Conservation (phyloP, 2,888 invertebrate species). For the Leucophenga montana region DNA sequence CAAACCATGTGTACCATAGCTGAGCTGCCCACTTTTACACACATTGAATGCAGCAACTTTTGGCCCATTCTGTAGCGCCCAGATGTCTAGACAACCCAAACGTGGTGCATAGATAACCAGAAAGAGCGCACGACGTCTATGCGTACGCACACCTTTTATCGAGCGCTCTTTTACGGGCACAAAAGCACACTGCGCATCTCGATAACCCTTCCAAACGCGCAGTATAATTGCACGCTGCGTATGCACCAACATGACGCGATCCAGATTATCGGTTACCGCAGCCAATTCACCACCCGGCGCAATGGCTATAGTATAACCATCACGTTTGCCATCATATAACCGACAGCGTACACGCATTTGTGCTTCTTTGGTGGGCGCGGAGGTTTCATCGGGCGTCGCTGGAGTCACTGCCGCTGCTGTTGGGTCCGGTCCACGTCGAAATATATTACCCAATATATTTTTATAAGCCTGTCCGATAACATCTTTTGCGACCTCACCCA, state of each 20-base stretch:
- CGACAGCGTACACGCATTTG: constrained; percentile 86
- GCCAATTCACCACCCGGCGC: constrained; percentile 84
- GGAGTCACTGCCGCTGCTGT: constrained; percentile 49
- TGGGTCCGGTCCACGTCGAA: constrained; percentile 71
- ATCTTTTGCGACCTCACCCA: constrained; percentile 94
- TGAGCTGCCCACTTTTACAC: constrained; percentile 85
- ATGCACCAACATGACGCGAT: constrained; percentile 91
- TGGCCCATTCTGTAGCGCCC: constrained; percentile 91
- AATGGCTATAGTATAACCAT: constrained; percentile 82
- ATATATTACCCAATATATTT: constrained; percentile 85
- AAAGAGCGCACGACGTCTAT: constrained; percentile 79
- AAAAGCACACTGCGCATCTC: constrained; percentile 96
- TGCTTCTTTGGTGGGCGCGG: constrained; percentile 74
- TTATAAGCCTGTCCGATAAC: constrained; percentile 79
- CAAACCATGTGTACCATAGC: constrained; percentile 87
- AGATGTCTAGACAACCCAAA: constrained; percentile 93
- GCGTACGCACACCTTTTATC: constrained; percentile 60
- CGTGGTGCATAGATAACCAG: constrained; percentile 94
- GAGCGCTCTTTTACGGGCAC: constrained; percentile 84
- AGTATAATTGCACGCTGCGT: constrained; percentile 84
- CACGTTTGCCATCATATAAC: constrained; percentile 84
- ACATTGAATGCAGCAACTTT: constrained; percentile 93
- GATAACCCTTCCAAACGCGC: constrained; percentile 94
- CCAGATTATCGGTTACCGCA: constrained; percentile 88
- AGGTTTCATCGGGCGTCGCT: constrained; percentile 58